Evolutionary conservation across 1,140 invertebrate species (phyloP), one percentile per base, ranked within the genome.

Genomic region (Drosophila hydei): DNA sequence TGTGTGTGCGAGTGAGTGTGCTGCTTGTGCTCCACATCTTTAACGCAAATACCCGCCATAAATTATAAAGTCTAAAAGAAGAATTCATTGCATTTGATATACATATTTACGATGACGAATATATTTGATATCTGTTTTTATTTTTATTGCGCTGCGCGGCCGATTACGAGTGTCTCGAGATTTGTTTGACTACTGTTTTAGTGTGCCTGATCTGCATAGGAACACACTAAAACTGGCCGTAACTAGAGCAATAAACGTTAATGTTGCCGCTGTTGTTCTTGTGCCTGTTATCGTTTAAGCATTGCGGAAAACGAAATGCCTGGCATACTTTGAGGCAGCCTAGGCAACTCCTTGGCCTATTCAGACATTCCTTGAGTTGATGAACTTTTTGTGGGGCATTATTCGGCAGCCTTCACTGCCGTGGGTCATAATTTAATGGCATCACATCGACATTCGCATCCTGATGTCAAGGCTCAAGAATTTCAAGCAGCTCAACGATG

Each of bases 81-180:
- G 73, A 88, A 87, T 87, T 83, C 78, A 88, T 84, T 71, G 80
- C 68, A 60, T 62, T 60, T 85, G 72, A 88, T 87, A 77, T 77
- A 60, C 48, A 48, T 63, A 64, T 52, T 36, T 33, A 58, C 16
- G 40, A 58, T 68, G 60, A 47, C 51, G 52, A 50, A 51, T 62
- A 47, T 62, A 42, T 64, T 45, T 58, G 36, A 60, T 54, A 52
- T 72, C 47, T 59, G 48, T 48, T 68, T 61, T 60, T 50, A 68
- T 61, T 75, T 75, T 73, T 78, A 67, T 72, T 63, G 72, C 56
- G 36, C 59, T 54, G 50, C 48, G 75, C 67, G 14, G 14, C 8
- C 67, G 48, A 72, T 65, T 75, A 65, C 59, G 72, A 64, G 67
- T n/a, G 18, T 33, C 55, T 65, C 18, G 59, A 72, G 61, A 75